phyloP scores from a whole-genome alignment of 2,113 vertebrate species.

The Myotis lucifugus region DNA sequence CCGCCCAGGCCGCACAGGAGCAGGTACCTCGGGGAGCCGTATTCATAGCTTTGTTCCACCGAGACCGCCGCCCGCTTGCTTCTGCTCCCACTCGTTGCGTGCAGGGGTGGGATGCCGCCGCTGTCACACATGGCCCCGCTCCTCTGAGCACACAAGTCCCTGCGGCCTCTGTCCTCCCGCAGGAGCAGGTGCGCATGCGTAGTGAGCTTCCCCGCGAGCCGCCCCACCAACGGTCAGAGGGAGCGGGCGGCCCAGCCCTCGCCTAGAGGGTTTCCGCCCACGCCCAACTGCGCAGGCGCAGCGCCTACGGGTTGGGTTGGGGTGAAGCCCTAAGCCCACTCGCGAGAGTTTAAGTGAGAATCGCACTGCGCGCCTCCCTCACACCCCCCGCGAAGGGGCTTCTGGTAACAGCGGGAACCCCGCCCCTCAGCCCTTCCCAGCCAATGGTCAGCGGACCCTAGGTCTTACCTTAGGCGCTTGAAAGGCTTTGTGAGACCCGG shows the following conservation, averaged over 20 bases:
- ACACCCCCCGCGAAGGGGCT: neutral
- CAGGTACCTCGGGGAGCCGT: conserved; percentile 33
- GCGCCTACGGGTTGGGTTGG: rapidly evolving
- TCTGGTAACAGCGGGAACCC: neutral
- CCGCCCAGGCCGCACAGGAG: conserved; percentile 58
- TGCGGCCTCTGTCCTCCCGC: neutral
- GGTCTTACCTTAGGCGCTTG: neutral
- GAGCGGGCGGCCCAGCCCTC: rapidly evolving
- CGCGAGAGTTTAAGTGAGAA: neutral
- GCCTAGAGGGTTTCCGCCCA: rapidly evolving
- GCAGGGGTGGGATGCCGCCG: neutral
- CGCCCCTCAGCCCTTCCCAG: too few relatives aligned
- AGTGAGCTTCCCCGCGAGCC: rapidly evolving
- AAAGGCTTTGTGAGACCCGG: neutral
- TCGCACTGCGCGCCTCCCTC: neutral
- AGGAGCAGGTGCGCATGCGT: neutral
- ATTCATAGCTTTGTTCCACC: neutral
- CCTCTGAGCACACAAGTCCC: rapidly evolving
- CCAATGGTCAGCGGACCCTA: neutral
- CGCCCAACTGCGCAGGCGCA: neutral
- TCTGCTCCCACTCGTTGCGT: rapidly evolving
- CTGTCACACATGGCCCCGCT: neutral
- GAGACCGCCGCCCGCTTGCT: neutral
- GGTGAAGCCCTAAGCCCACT: rapidly evolving
- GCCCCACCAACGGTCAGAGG: neutral